Base-by-base conservation (phyloP, 1,140 invertebrate genomes). In the Tetragnatha versicolor region DNA sequence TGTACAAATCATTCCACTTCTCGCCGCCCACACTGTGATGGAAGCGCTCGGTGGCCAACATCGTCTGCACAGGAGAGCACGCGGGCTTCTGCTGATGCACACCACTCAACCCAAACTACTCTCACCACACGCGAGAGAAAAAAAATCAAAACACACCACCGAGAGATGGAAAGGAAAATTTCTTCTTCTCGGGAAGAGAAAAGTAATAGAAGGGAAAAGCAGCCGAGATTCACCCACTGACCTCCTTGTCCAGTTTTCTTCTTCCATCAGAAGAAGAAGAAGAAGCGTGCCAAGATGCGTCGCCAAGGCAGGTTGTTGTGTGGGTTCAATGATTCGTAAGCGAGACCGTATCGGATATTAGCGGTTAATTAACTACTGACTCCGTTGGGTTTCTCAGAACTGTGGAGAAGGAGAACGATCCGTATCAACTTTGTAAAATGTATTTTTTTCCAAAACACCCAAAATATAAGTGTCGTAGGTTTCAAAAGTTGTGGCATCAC, bases 231-330 rank as follows among this genome's bases (percentile, higher is more conserved):
- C 29, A 55, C 68, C 68, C 68, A 70, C 68, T 70, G 33, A 70
- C 68, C 68, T 70, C 68, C 31, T 70, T 70, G 68, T 68, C 68
- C 68, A 39, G 6, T 70, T 55, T 55, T 25, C n/a, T n/a, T n/a
- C n/a, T n/a, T n/a, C n/a, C n/a, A n/a, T n/a, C 7, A 12, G 20
- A 65, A 39, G 33, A 22, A 22, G 12, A 33, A 37, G 12, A 55
- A n/a, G 27, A 20, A 4, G 42, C 35, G 20, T 42, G 37, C 37
- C 65, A n/a, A 10, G 20, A 68, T n/a, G 33, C 29, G 42, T 31
- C n/a, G 65, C 65, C 45, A 68, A 49, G 0, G 33, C 10, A 25
- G 37, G 37, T 12, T 25, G 12, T 47, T 20, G 42, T 47, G 12
- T 17, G 42, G 42, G 42, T 12, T 47, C 42, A 47, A 47, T 47